Conservation (phyloP, 2,888 invertebrate species). For the Agapostemon virescens region DNA sequence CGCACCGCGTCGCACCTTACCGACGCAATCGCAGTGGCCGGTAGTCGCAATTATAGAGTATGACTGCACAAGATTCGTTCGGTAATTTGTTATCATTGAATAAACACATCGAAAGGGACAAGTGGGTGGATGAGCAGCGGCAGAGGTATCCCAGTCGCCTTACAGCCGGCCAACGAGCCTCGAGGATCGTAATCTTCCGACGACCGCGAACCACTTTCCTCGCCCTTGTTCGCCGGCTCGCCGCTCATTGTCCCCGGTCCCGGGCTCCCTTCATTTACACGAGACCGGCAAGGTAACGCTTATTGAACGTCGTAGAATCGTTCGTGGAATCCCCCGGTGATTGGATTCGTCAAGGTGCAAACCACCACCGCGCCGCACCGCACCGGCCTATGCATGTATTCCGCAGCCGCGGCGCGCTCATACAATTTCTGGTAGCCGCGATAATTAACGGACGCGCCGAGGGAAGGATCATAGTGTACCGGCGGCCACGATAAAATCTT, state of each 20-base stretch:
- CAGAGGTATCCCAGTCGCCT: constrained; percentile 22
- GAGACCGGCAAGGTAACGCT: constrained; percentile 3
- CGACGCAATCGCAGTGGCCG: constrained; percentile 35
- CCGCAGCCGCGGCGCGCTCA: constrained; percentile 2
- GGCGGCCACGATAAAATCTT: constrained; percentile 15
- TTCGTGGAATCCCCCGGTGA: not conserved
- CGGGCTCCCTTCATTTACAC: constrained; percentile 21
- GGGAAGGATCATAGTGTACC: constrained; percentile 16
- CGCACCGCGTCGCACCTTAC: not conserved
- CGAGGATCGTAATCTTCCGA: constrained; percentile 49
- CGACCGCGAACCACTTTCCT: constrained; percentile 47
- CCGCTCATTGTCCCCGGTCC: constrained; percentile 12
- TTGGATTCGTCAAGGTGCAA: constrained; percentile 13
- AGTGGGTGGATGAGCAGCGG: constrained; percentile 55
- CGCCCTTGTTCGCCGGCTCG: constrained; percentile 28
- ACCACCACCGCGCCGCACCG: not conserved
- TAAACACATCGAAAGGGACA: constrained; percentile 70
- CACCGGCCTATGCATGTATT: not conserved
- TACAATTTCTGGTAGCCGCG: constrained; percentile 26
- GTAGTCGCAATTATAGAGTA: constrained; percentile 78
- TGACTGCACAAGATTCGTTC: constrained; percentile 77
- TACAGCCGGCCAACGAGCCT: constrained; percentile 11
- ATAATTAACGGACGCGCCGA: constrained; percentile 17
- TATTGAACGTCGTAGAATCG: constrained; percentile 11
- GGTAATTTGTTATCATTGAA: constrained; percentile 78